Conservation (phyloP, 2,113 vertebrate species). For the Pagrus major region DNA sequence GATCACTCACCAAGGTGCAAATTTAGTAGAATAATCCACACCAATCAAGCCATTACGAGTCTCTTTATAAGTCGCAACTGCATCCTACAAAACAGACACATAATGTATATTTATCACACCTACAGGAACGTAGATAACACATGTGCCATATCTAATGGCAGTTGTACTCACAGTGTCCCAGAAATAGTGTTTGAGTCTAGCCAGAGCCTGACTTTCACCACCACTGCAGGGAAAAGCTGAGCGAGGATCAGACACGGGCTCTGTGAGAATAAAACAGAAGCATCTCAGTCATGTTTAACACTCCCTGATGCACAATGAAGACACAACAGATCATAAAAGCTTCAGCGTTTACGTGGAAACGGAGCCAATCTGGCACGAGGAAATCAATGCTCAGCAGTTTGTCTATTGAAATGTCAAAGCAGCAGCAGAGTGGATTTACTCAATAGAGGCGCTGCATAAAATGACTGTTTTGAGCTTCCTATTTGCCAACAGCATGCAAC, state of each 20-base stretch:
- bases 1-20: constrained; percentile 85
- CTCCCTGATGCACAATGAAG: constrained; percentile 25
- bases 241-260: constrained; percentile 79
- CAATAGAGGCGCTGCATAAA: constrained; percentile 5
- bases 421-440: constrained; percentile 19
- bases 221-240: constrained; percentile 87
- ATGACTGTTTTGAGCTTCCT: constrained; percentile 1
- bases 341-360: constrained; percentile 33
- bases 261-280: constrained; percentile 66
- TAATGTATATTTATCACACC: background rate
- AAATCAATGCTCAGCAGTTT: constrained; percentile 49
- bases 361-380: background rate
- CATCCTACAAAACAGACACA: constrained; percentile 76
- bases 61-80: constrained; percentile 87
- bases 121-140: background rate
- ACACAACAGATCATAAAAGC: constrained; percentile 36
- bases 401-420: constrained; percentile 30
- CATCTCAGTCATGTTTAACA: constrained; percentile 21
- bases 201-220: constrained; percentile 87
- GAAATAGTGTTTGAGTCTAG: constrained; percentile 87
- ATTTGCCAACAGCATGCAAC: constrained; percentile 2
- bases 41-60: constrained; percentile 87
- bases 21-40: constrained; percentile 88
- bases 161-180: constrained; percentile 86
- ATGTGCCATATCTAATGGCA: background rate